These are phyloP conservation scores for Craterocephalus amniculus DNA, from an alignment of 2,797 vertebrate genomes.

Conservation along the genomic window DNA sequence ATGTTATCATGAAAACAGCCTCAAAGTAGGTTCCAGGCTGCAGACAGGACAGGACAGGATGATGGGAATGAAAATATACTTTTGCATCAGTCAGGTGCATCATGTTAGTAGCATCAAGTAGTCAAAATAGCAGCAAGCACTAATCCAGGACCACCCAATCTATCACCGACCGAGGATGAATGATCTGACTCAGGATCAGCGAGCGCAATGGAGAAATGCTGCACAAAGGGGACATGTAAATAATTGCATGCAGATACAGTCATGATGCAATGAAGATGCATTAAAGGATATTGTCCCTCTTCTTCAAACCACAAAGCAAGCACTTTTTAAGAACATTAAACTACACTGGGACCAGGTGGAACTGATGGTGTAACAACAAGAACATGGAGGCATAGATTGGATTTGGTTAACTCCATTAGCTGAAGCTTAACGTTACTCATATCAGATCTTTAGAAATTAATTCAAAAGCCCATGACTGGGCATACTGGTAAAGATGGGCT, in stretches of 20 bases:
- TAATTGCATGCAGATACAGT: slow-evolving; percentile 24
- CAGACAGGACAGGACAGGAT: slow-evolving; percentile 55
- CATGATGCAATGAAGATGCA: slow-evolving; percentile 6
- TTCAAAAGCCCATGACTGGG: not conserved
- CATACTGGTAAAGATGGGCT: not conserved
- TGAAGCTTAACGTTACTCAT: not conserved
- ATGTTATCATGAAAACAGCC: slow-evolving; percentile 69
- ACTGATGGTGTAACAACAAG: too few species aligned
- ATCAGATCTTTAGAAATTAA: too few species aligned
- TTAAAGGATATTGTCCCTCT: not conserved
- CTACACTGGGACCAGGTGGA: not conserved
- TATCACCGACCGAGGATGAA: not conserved
- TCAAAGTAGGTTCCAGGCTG: slow-evolving; percentile 60
- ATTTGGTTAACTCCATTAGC: not conserved
- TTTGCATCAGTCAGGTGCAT: not conserved
- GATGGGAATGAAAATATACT: slow-evolving; percentile 60
- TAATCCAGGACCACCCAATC: not conserved
- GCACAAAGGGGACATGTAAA: slow-evolving; percentile 37
- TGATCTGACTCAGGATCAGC: not conserved
- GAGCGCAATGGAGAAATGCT: slow-evolving; percentile 42
- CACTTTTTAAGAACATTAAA: slow-evolving; percentile 1
- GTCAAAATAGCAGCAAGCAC: not conserved
- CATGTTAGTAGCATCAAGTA: not conserved
- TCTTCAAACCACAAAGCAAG: not conserved
- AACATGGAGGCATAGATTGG: not conserved